These are phyloP conservation scores for Tenthredo scrophulariae DNA, from an alignment of 2,888 invertebrate species.

Conservation along the genomic window DNA sequence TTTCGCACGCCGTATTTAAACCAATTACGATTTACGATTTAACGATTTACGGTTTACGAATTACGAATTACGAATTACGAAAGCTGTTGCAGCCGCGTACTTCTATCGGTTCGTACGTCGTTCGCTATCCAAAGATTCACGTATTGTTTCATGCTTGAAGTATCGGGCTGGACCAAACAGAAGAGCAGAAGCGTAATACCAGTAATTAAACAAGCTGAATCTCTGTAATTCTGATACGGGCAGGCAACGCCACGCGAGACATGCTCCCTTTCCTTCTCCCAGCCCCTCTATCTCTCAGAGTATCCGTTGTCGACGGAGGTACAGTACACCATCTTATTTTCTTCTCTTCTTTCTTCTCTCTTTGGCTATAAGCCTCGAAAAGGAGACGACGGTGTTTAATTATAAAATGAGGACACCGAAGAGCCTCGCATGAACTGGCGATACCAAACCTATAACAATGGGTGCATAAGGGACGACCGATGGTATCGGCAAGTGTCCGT, in stretches of 20 bases:
- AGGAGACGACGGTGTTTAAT: conserved; percentile 44
- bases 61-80: conserved; percentile 32
- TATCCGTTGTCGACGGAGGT: not conserved
- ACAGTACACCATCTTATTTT: not conserved
- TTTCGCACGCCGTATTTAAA: conserved; percentile 38
- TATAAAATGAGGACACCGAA: conserved; percentile 36
- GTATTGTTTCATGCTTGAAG: conserved; percentile 6
- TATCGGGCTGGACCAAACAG: not conserved
- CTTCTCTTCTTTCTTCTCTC: not conserved
- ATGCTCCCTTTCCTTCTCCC: conserved; percentile 26
- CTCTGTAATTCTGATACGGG: conserved; percentile 42
- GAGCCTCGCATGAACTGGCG: conserved; percentile 11
- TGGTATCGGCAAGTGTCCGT: conserved; percentile 62
- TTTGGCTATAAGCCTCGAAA: conserved; percentile 27
- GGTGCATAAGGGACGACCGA: conserved; percentile 55
- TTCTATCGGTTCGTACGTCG: conserved; percentile 16
- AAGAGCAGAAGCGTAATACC: conserved; percentile 41
- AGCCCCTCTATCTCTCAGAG: not conserved
- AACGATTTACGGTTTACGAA: conserved; percentile 37
- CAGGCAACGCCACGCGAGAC: conserved; percentile 42
- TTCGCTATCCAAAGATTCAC: conserved; percentile 3
- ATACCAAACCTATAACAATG: conserved; percentile 51
- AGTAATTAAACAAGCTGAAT: conserved; percentile 52
- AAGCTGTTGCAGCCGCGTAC: conserved; percentile 2
- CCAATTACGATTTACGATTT: not conserved